Evolutionary conservation across 1,140 invertebrate species (phyloP), one percentile per base, ranked within the genome.

Genomic region (Musca domestica): DNA sequence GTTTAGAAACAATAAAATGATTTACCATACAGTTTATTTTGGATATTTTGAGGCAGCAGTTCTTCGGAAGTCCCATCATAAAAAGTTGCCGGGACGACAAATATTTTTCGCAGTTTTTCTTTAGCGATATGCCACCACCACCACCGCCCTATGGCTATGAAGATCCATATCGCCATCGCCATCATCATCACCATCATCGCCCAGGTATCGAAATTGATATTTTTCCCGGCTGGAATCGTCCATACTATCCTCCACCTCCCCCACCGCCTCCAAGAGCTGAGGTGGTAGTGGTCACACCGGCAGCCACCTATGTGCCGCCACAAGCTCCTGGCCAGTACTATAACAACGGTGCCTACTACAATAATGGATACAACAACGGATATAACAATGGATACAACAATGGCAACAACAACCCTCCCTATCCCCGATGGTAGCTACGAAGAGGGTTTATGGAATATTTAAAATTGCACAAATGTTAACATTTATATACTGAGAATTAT

Each of bases 171-270:
- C 41, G 15, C 20, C 46, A 65, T 51, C 64, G 48, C 41, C 64
- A 64, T 30, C 64, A 65, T 65, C 64, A 65, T 51, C 64, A 65
- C 41, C 64, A 65, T 65, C 46, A 51, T 51, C 64, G 64, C 22
- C 64, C 64, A 65, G 64, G 64, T 51, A 51, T 65, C 46, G 64
- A 65, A 20, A 65, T 65, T 51, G 64, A 65, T 51, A 65, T 65
- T 51, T 15, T 65, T 51, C 64, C 64, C 64, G 64, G 64, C 25
- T 61, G 27, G 27, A 48, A 30, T 49, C 64, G 64, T 65, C 64
- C 64, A 49, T 65, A 51, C 48, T 65, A 65, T 51, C 64, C 64
- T 48, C 56, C 27, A 27, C 64, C 64, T 48, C 56, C 27, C 30
- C 56, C 56, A 20, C 64, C 64, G 15, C 46, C 64, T 23, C 64